Percentiles rank a stretch among this genome's conserved stretches.
Conservation (phyloP, 2,113 vertebrate species). For the Platysternon megacephalum region DNA sequence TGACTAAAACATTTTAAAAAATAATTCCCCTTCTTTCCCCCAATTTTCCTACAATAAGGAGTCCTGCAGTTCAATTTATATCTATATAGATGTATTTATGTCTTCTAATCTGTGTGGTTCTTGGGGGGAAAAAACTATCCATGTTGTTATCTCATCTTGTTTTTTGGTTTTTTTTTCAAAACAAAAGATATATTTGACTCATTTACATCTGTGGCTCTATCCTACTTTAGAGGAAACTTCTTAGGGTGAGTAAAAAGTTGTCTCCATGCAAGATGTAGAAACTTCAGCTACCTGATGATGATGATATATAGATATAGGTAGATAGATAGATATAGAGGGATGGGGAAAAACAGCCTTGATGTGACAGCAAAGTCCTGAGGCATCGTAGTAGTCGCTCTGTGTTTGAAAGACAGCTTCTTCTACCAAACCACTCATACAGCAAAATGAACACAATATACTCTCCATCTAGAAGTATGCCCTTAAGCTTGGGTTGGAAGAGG, state of each 20-base stretch:
- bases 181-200: neutral
- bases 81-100: neutral
- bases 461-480: constrained; percentile 76
- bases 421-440: constrained; percentile 75
- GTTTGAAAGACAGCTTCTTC: constrained; percentile 77
- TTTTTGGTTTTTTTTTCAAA: neutral
- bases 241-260: constrained; percentile 40
- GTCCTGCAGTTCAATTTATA: constrained; percentile 12
- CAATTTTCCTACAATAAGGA: constrained; percentile 23
- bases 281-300: constrained; percentile 60
- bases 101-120: constrained; percentile 23
- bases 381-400: constrained; percentile 54
- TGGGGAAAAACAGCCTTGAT: constrained; percentile 74
- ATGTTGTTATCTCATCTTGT: constrained; percentile 2
- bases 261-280: constrained; percentile 54
- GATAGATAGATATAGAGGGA: neutral
- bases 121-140: neutral
- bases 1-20: constrained; percentile 52
- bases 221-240: neutral
- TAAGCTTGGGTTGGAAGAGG: constrained; percentile 72
- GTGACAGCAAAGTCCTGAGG: constrained; percentile 76
- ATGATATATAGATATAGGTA: constrained; percentile 39
- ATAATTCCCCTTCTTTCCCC: constrained; percentile 23
- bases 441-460: constrained; percentile 79
- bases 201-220: constrained; percentile 2